phyloP scores from a whole-genome alignment of 2,113 vertebrate species.

The Glareola pratincola region DNA sequence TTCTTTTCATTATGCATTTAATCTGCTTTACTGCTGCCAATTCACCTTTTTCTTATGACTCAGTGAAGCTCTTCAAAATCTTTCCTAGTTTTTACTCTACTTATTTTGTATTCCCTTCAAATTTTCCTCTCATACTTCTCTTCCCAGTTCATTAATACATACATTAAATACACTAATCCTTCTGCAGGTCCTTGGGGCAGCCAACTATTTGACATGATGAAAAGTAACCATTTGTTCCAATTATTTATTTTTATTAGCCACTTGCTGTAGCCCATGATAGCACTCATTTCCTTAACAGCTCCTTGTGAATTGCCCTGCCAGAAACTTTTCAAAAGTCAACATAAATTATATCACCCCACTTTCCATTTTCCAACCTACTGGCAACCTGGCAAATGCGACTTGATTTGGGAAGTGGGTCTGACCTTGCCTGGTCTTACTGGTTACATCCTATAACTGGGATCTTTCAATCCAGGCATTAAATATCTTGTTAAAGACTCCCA shows the following conservation, averaged over 20 bases:
- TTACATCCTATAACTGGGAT: neutral
- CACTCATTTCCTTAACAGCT: slow-evolving; percentile 55
- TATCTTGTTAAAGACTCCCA: neutral
- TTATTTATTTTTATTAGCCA: slow-evolving; percentile 63
- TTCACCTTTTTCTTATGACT: slow-evolving; percentile 43
- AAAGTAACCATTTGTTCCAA: slow-evolving; percentile 59
- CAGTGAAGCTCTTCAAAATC: slow-evolving; percentile 36
- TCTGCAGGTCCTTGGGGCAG: slow-evolving; percentile 24
- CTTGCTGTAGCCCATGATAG: slow-evolving; percentile 24
- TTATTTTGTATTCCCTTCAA: slow-evolving; percentile 32
- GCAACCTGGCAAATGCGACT: neutral
- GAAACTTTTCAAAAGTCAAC: slow-evolving; percentile 30
- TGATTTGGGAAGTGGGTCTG: neutral
- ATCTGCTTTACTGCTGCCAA: slow-evolving; percentile 30
- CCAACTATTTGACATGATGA: slow-evolving; percentile 9
- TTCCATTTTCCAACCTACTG: neutral
- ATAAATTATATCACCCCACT: neutral
- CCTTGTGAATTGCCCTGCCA: slow-evolving; percentile 41
- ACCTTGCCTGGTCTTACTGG: neutral
- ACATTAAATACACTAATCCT: slow-evolving; percentile 48
- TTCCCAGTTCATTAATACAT: slow-evolving; percentile 55
- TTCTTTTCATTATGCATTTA: slow-evolving; percentile 45
- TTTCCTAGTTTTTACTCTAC: slow-evolving; percentile 8
- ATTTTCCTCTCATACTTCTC: slow-evolving; percentile 34
- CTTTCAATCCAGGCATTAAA: neutral